A percentile compares a stretch with the other conserved stretches of the same genome.
These are phyloP conservation scores for Drosophila hydei DNA, from an alignment of 1,140 invertebrate species.

Conservation along the genomic window DNA sequence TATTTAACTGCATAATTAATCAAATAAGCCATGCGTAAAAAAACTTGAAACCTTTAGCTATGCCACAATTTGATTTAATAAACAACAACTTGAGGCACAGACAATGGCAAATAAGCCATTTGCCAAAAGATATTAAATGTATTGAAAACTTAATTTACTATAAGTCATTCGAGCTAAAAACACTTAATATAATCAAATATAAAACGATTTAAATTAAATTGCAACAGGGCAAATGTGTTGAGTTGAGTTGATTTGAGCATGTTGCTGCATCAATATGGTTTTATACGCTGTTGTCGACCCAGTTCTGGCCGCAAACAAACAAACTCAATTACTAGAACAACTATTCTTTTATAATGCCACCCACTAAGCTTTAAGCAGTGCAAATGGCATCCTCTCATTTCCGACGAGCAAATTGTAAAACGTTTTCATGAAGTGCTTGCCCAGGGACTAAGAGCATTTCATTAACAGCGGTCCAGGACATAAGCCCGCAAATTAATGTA, in stretches of 20 bases:
- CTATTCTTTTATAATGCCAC: slow-evolving; percentile 49
- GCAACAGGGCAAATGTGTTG: slow-evolving; percentile 28
- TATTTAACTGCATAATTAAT: no score
- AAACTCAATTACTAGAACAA: slow-evolving; percentile 53
- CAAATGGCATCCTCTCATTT: slow-evolving; percentile 30
- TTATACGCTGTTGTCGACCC: slow-evolving; percentile 22
- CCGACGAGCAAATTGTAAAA: slow-evolving; percentile 44
- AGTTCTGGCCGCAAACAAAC: slow-evolving; percentile 45
- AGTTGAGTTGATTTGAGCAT: slow-evolving; percentile 2
- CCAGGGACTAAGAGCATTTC: slow-evolving; percentile 42
- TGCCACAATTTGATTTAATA: no score
- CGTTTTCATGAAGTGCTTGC: slow-evolving; percentile 43
- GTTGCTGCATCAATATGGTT: slow-evolving; percentile 9
- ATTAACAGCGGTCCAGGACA: slow-evolving; percentile 49
- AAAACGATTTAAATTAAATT: slow-evolving; percentile 8
- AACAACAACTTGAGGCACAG: no score
- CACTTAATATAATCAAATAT: no score
- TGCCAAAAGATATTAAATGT: no score
- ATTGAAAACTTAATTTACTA: no score
- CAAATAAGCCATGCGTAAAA: no score
- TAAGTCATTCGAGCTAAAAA: no score
- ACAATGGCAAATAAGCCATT: no score
- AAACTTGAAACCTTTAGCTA: no score
- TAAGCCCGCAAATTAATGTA: slow-evolving; percentile 68
- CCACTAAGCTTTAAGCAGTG: slow-evolving; percentile 35